phyloP scores from a whole-genome alignment of 1,140 invertebrate species.

The Calephelis nemesis region DNA sequence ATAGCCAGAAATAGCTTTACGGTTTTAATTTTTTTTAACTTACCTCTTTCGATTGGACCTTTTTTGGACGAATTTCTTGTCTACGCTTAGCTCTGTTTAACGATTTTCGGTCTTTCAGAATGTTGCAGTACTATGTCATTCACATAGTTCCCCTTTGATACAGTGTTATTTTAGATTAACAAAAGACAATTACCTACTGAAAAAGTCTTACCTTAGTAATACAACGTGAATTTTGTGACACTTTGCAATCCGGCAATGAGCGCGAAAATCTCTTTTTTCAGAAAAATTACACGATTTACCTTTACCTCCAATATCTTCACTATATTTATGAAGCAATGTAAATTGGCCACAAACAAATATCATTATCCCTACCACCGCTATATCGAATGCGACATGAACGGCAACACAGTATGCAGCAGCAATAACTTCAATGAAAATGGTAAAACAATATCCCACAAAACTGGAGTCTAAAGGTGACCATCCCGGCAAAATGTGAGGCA shows the following conservation, averaged over 20 bases:
- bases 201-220: slow-evolving; percentile 46
- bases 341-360: slow-evolving; percentile 62
- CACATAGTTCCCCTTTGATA: no score
- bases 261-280: slow-evolving; percentile 42
- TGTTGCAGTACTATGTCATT: no score
- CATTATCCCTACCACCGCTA: slow-evolving; percentile 51
- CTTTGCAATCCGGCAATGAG: slow-evolving; percentile 46
- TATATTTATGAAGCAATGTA: slow-evolving; percentile 40
- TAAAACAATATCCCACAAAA: slow-evolving; percentile 41
- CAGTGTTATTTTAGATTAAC: no score
- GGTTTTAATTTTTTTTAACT: no score
- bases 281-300: slow-evolving; percentile 35
- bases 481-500: slow-evolving; percentile 51
- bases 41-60: no score
- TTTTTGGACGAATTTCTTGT: no score
- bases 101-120: no score
- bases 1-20: no score
- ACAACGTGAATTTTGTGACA: slow-evolving; percentile 45
- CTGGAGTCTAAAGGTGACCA: slow-evolving; percentile 45
- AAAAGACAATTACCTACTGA: neutral
- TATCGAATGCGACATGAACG: slow-evolving; percentile 53
- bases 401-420: slow-evolving; percentile 49
- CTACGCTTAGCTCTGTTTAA: no score
- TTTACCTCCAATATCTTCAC: slow-evolving; percentile 46
- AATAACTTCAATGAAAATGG: slow-evolving; percentile 41